phyloP scores from a whole-genome alignment of 2,888 invertebrate genomes.

The Thelaira solivaga region DNA sequence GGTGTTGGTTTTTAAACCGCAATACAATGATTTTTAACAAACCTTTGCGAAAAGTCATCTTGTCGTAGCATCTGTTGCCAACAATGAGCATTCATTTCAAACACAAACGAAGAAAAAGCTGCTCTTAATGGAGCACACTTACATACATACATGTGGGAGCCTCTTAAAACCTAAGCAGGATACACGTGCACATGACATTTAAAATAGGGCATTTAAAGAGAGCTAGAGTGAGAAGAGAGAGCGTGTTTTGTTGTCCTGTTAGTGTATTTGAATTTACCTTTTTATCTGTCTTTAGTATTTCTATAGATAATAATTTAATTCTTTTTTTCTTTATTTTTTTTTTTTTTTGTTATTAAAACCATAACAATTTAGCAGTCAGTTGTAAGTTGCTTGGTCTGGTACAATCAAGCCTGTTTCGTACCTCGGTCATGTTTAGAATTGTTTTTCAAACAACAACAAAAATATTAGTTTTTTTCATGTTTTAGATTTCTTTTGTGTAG shows the following conservation, averaged over 20 bases:
- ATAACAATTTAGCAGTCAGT: constrained; percentile 36
- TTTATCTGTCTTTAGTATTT: constrained; percentile 29
- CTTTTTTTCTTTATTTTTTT: not conserved
- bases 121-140: not conserved
- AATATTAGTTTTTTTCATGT: not conserved
- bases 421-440: constrained; percentile 38
- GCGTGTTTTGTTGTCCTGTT: not conserved
- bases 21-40: constrained; percentile 52
- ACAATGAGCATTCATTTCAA: constrained; percentile 46
- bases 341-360: not conserved
- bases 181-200: too few species aligned
- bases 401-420: constrained; percentile 18
- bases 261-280: constrained; percentile 47
- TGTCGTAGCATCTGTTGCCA: constrained; percentile 51
- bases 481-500: not conserved
- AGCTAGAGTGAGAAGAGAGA: not conserved
- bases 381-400: constrained; percentile 30
- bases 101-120: not conserved
- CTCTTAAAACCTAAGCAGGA: too few species aligned
- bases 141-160: too few species aligned
- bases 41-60: constrained; percentile 44
- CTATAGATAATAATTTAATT: constrained; percentile 44
- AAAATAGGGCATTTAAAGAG: too few species aligned
- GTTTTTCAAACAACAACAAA: too few species aligned
- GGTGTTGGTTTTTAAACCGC: constrained; percentile 17